Base-by-base conservation (phyloP, 2,113 vertebrate genomes). In the Tautogolabrus adspersus region DNA sequence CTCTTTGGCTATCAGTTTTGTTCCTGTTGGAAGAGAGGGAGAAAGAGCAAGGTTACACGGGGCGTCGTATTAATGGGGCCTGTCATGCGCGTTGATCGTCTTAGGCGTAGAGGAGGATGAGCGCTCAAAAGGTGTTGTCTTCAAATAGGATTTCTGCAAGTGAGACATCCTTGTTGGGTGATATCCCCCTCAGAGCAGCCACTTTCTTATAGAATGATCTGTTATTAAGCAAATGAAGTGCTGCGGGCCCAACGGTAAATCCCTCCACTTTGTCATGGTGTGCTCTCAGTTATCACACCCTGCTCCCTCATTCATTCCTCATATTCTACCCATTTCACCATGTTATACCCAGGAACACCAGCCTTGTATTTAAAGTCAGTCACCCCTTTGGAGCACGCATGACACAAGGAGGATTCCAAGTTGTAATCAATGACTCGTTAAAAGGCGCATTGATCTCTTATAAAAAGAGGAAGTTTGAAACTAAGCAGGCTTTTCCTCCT, bases 381-480 rank as follows among this genome's bases (percentile, higher is more conserved):
- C 71, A 56, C 55, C 92, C 93, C 93, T 94, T 93, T 93, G 93
- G 94, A 95, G 94, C 93, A 92, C 82, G 91, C 88, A 91, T 79
- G 95, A 95, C 94, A 94, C 91, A 91, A 94, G 94, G 93, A 96
- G 92, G 93, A 95, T 94, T 96, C 94, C 94, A 95, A 96, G 95
- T 97, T 96, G 95, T 96, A 97, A 96, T 97, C 96, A 97, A 94
- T 96, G 96, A 94, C 93, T 97, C 94, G 95, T 96, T 97, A 96
- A 96, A 96, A 95, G 95, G 94, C 90, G 90, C 96, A 96, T 96
- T 96, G 96, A 96, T 98, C 95, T 95, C 93, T 93, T 94, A 95
- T 96, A 44, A 95, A 34, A 95, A 79, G 78, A 82, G 66, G 68
- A 95, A 96, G 94, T 96, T 95, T 95, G 93, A 95, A 86, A 72